A percentile compares a stretch with the other conserved stretches of the same genome.
phyloP scores from a whole-genome alignment of 2,113 vertebrate species.

The Origma solitaria region DNA sequence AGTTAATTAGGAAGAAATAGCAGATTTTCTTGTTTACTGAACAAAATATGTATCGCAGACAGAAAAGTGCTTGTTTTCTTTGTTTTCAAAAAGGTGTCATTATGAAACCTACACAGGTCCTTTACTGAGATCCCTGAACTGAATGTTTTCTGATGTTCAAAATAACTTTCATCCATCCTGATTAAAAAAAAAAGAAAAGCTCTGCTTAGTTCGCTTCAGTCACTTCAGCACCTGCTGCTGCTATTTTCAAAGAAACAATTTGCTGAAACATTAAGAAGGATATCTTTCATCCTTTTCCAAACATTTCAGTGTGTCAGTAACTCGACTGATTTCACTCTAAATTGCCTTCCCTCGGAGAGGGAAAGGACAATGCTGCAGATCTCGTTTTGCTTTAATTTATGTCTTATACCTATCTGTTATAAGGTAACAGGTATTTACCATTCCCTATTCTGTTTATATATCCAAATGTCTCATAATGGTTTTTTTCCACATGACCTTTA shows the following conservation, averaged over 20 bases:
- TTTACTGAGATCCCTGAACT: background rate
- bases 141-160: background rate
- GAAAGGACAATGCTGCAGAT: background rate
- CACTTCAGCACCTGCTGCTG: background rate
- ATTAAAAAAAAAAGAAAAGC: background rate
- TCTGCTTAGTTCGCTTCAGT: background rate
- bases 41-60: accelerated
- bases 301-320: background rate
- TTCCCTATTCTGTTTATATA: background rate
- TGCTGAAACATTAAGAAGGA: background rate
- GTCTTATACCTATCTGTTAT: background rate
- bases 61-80: background rate
- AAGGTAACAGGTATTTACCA: background rate
- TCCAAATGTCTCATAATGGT: background rate
- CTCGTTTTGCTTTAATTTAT: background rate
- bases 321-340: background rate
- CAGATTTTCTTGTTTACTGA: background rate
- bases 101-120: background rate
- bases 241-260: background rate
- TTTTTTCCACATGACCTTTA: background rate
- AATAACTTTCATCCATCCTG: background rate
- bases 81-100: background rate
- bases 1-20: background rate
- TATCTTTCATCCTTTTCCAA: background rate
- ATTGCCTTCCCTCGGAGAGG: background rate